These are phyloP conservation scores for Sminthopsis crassicaudata DNA, from an alignment of 2,113 vertebrate species.

Conservation along the genomic window DNA sequence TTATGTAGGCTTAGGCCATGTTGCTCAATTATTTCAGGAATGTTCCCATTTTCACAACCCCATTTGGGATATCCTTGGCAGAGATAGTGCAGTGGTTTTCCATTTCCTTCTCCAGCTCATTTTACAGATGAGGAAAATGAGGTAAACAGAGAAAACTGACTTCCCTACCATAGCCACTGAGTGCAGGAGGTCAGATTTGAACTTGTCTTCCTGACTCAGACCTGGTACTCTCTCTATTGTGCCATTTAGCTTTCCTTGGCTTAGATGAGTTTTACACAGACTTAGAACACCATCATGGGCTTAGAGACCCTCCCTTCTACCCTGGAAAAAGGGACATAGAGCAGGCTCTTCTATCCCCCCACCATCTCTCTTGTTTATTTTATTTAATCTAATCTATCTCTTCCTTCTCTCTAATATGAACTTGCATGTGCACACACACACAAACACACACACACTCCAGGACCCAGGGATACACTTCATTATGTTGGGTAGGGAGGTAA, in stretches of 20 bases:
- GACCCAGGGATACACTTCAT: background rate
- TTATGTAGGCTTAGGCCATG: background rate
- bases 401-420: background rate
- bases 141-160: background rate
- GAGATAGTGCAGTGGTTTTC: background rate
- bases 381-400: background rate
- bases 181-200: background rate
- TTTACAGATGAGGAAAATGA: background rate
- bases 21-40: background rate
- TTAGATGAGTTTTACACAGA: background rate
- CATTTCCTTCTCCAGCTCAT: background rate
- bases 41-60: background rate
- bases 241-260: background rate
- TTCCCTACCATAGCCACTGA: background rate
- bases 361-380: background rate
- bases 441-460: background rate
- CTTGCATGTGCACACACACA: too few species aligned
- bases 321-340: background rate
- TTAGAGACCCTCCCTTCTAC: background rate
- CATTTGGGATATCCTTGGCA: background rate
- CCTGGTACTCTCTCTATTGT: background rate
- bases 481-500: background rate
- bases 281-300: background rate
- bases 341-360: background rate
- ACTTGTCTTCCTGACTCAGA: background rate